Conservation (phyloP, 1,140 invertebrate genomes). For the Ooceraea biroi region DNA sequence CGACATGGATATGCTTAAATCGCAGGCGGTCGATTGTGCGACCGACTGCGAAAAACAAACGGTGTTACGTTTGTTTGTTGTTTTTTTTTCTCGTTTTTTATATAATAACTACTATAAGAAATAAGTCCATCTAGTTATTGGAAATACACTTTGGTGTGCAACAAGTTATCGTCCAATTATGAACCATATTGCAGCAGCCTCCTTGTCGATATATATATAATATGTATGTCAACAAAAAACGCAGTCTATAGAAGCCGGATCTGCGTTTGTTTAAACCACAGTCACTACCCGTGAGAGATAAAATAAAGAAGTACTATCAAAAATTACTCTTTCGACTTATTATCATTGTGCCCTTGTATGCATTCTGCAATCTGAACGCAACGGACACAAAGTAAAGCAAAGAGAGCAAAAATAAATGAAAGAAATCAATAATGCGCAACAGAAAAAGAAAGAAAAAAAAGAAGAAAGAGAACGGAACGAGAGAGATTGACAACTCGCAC, state of each 20-base stretch:
- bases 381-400: background rate
- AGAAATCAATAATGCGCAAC: background rate
- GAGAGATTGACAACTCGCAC: background rate
- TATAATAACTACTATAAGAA: slow-evolving; percentile 70
- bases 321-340: slow-evolving; percentile 20
- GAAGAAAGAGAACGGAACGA: background rate
- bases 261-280: slow-evolving; percentile 45
- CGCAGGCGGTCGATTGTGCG: slow-evolving; percentile 51
- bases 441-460: background rate
- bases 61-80: slow-evolving; percentile 41
- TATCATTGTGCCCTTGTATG: background rate
- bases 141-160: slow-evolving; percentile 73
- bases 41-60: slow-evolving; percentile 67
- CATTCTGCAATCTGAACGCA: background rate
- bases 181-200: slow-evolving; percentile 68
- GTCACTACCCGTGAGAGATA: slow-evolving; percentile 2
- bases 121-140: slow-evolving; percentile 70
- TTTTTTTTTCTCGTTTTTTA: slow-evolving; percentile 3
- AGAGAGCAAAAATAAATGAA: background rate
- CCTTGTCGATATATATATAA: slow-evolving; percentile 49
- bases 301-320: slow-evolving; percentile 35
- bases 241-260: slow-evolving; percentile 67
- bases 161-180: slow-evolving; percentile 74
- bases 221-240: slow-evolving; percentile 67
- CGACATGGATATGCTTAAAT: slow-evolving; percentile 79